Conservation (phyloP, 1,140 invertebrate genomes). For the Aphis craccivora region DNA sequence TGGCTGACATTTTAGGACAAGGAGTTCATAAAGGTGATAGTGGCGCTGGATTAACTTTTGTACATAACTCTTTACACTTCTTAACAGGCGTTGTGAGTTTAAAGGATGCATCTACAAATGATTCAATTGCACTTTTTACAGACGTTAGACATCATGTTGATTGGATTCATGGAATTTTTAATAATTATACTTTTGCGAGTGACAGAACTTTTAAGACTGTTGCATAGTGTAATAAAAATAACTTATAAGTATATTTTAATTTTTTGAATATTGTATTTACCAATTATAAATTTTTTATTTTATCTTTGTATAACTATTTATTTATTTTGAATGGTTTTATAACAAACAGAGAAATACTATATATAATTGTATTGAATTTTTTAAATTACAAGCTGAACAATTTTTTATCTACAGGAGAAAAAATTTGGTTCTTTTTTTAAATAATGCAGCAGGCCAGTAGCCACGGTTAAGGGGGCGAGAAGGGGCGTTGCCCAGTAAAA, state of each 20-base stretch:
- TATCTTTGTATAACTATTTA: neutral
- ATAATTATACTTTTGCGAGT: neutral
- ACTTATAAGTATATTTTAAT: neutral
- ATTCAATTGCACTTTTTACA: slow-evolving; percentile 32
- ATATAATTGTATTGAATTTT: neutral
- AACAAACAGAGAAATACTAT: neutral
- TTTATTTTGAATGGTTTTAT: neutral
- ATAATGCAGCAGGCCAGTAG: too few species aligned
- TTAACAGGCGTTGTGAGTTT: slow-evolving; percentile 20
- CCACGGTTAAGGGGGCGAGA: too few species aligned
- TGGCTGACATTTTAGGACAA: neutral
- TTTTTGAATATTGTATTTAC: neutral
- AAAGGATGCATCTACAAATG: neutral
- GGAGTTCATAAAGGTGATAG: slow-evolving; percentile 40
- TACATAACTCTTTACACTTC: neutral
- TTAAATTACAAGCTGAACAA: neutral
- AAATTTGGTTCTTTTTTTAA: too few species aligned
- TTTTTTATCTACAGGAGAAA: too few species aligned
- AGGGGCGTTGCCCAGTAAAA: too few species aligned
- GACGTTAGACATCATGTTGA: neutral
- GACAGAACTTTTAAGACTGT: neutral
- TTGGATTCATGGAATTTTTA: neutral
- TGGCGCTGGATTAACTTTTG: neutral
- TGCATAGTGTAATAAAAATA: neutral
- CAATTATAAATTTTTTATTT: neutral